Evolutionary conservation across 2,797 vertebrate species (phyloP), one percentile per base, ranked within the genome.

Genomic region (Fratercula arctica): DNA sequence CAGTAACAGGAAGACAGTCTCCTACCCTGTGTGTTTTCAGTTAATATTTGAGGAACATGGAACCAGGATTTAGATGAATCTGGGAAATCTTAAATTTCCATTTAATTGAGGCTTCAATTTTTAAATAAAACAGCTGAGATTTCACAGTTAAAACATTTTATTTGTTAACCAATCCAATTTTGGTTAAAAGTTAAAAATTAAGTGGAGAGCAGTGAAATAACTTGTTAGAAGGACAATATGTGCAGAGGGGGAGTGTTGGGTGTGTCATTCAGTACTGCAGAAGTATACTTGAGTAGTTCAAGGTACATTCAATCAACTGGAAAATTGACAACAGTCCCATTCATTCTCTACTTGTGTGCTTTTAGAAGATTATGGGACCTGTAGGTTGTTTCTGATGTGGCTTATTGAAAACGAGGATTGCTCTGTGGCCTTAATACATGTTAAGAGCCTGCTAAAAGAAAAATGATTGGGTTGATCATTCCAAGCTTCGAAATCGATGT

Each of bases 241-340:
- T 19, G 9, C 26, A 43, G 26, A 26, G 37, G 7, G 10, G 0
- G 0, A 5, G 16, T 54, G 14, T 7, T 73, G 46, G 4, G 11
- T 68, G 9, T 37, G 26, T 53, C 16, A 13, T 60, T 66, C 4
- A 2, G 9, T 85, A n/a, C 31, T 80, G 33, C 31, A 70, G 39
- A 76, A 51, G 6, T 56, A 8, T 67, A 25, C 41, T 72, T 14
- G 16, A 87, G 25, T 56, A 16, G 9, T 72, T 72, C 2, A 4
- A 78, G 23, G 17, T 64, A 23, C 10, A 10, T 50, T 43, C 45
- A 37, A 3, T 85, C 37, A 68, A 16, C 4, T 80, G 83, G 39
- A 75, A 78, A 81, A 84, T 4, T 56, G 33, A 78, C 16, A 24
- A 33, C 6, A 48, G 77, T 92, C 25, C 35, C 17, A 43, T 45